Evolutionary conservation across 2,113 vertebrate genomes (phyloP).

Genomic region (Glaucomys volans): DNA sequence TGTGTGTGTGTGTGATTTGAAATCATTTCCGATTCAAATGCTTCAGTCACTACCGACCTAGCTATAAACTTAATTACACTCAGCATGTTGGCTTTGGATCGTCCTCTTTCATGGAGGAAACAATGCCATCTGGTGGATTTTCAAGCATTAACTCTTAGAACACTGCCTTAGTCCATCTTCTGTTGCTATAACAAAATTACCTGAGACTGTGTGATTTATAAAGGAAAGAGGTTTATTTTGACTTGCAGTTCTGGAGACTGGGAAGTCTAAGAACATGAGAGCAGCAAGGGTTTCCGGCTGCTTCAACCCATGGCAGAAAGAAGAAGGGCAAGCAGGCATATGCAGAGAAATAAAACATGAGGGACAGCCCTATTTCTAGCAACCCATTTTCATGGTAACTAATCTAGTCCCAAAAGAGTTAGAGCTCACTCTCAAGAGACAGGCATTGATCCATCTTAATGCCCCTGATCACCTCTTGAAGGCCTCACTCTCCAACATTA

Average conservation of each 20-base stretch:
- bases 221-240: not conserved
- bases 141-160: not conserved
- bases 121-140: conserved; percentile 72
- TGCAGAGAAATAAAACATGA: not conserved
- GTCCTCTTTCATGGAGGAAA: conserved; percentile 3
- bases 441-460: not conserved
- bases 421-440: not conserved
- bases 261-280: not conserved
- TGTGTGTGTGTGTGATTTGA: not conserved
- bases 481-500: not conserved
- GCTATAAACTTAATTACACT: not conserved
- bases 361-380: not conserved
- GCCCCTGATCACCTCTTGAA: not conserved
- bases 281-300: not conserved
- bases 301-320: not conserved
- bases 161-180: not conserved
- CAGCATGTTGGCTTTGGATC: not conserved
- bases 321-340: not conserved
- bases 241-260: not conserved
- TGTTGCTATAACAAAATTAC: not conserved
- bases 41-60: not conserved
- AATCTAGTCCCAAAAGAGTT: not conserved
- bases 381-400: not conserved
- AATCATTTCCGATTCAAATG: not conserved
- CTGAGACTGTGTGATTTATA: not conserved